Conservation (phyloP, 1,140 invertebrate genomes). For the Saxidomus purpurata region DNA sequence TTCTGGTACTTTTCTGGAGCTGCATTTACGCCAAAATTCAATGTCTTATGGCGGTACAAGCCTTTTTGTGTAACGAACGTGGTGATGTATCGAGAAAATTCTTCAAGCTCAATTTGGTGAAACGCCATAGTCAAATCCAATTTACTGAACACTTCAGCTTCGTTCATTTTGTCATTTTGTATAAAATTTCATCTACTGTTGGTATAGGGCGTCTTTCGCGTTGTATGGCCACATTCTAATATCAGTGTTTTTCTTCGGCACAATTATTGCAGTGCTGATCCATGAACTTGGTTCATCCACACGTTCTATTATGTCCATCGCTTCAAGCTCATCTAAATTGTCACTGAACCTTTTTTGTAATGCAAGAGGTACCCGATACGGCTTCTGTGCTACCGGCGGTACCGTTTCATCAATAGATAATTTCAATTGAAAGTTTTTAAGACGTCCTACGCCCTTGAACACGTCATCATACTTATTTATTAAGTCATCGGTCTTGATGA, state of each 20-base stretch:
- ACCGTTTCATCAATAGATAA: slow-evolving; percentile 13
- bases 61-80: slow-evolving; percentile 72
- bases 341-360: slow-evolving; percentile 35
- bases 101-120: slow-evolving; percentile 78
- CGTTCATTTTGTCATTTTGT: slow-evolving; percentile 48
- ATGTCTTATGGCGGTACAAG: slow-evolving; percentile 70
- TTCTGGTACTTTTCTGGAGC: slow-evolving; percentile 41
- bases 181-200: slow-evolving; percentile 55
- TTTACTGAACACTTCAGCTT: slow-evolving; percentile 69
- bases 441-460: slow-evolving; percentile 32
- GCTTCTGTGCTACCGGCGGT: not conserved
- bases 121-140: slow-evolving; percentile 73
- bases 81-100: slow-evolving; percentile 70
- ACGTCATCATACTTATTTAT: not conserved
- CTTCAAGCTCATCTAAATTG: not conserved
- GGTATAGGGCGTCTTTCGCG: slow-evolving; percentile 73
- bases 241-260: not conserved
- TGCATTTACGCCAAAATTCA: slow-evolving; percentile 58
- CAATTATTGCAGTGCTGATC: not conserved
- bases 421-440: slow-evolving; percentile 45
- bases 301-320: slow-evolving; percentile 10
- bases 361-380: slow-evolving; percentile 57
- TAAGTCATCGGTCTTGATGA: not conserved
- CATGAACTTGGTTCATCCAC: not conserved
- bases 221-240: not conserved